Base-by-base conservation (phyloP, 2,888 invertebrate genomes). In the Sturmia bella region DNA sequence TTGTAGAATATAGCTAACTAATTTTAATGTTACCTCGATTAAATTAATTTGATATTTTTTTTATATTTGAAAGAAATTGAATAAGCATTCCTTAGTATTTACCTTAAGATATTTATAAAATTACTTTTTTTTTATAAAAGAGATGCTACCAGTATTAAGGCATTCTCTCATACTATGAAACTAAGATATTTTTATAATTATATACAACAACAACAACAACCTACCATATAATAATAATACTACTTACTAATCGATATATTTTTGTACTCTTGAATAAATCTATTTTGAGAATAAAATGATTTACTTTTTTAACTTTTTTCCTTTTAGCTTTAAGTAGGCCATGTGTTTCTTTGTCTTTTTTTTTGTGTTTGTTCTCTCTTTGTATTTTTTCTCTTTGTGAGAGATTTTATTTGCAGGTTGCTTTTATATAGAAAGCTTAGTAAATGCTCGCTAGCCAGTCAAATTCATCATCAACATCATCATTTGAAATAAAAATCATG, bases 221-320 rank as follows among this genome's bases (percentile, higher is more conserved):
- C 84, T 45, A 37, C 52, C 45, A 66, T 32, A 39, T 50, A 64
- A 61, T 74, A 79, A 50, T 80, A 70, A 84, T 70, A 74, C 1
- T 84, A 84, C 68, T 79, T 84, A 79, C 37, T 39, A 69, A 84
- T 21, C 15, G 43, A 75, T 84, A 85, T 86, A 86, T 85, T 84
- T 84, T 84, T 83, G 80, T 84, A 84, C 84, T 82, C 83, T 79
- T 83, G 39, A 86, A 85, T 85, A 83, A 85, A 84, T 85, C 77
- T 78, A 83, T 82, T 83, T 84, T 85, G 80, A 68, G 72, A 81
- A 83, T 73, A 85, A 84, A 79, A 43, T 24, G 52, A 66, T 68
- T 66, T 66, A 21, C 39, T 27, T 32, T 32, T 45, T 15, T 13
- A 24, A 70, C 13, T 45, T 64, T 50, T 17, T n/a, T n/a, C n/a